Conservation (phyloP, 2,113 vertebrate species). For the Gavia stellata region DNA sequence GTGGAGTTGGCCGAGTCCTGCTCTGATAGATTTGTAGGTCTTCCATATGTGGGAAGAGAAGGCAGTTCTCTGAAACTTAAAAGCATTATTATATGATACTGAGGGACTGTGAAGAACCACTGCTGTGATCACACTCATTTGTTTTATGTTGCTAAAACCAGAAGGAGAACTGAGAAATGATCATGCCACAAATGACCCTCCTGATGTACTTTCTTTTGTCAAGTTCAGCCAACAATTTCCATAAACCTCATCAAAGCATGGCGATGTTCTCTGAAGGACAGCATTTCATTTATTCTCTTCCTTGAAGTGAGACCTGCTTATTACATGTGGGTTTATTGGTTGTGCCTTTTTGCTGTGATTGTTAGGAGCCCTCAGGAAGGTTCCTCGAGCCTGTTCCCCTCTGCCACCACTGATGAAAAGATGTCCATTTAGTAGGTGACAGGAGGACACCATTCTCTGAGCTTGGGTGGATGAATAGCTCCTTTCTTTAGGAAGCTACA, state of each 20-base stretch:
- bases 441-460: background rate
- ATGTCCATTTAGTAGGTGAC: background rate
- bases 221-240: background rate
- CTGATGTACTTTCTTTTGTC: background rate
- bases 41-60: background rate
- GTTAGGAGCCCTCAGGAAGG: background rate
- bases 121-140: background rate
- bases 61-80: background rate
- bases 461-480: background rate
- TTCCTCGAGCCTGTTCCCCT: fast-evolving
- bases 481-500: background rate
- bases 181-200: background rate
- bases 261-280: background rate
- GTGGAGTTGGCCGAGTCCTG: background rate
- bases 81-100: background rate
- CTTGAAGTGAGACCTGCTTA: background rate
- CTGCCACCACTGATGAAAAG: background rate
- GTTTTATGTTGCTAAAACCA: background rate
- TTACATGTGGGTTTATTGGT: background rate
- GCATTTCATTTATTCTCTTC: background rate
- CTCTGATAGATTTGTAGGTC: background rate
- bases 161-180: background rate
- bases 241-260: background rate
- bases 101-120: background rate
- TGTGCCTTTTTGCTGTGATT: background rate